Evolutionary conservation across 2,888 invertebrate species (phyloP), one percentile per base, ranked within the genome.

Genomic region (Leucania comma): DNA sequence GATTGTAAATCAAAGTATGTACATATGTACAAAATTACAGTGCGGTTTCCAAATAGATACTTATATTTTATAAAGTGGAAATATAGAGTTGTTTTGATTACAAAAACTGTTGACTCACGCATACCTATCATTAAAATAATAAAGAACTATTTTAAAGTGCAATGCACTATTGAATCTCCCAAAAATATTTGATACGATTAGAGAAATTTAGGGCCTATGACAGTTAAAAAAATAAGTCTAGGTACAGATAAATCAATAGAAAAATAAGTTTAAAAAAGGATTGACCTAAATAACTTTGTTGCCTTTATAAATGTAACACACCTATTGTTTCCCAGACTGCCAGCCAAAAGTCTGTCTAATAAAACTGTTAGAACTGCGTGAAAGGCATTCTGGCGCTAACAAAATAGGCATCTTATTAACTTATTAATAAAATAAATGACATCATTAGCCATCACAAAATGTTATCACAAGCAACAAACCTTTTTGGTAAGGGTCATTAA

Each of bases 381-480:
- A 74, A 74, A 53, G 50, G 59, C 38, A 76, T 71, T 62, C 61
- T 26, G 51, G 58, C 35, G 50, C 29, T 63, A 71, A 76, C 51
- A 72, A 68, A 77, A 77, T 64, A 65, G n/a, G n/a, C 64, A 35
- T 74, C 32, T 59, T 53, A 35, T 64, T 53, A 67, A 35, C 38
- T 56, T 20, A 42, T 42, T 51, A 73, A 59, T 70, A 66, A 20
- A 65, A 65, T 60, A 51, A 64, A 56, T 48, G 29, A 48, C 22
- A 60, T 51, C 32, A 61, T 69, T 58, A 42, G 67, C 56, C 51
- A 26, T 56, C 46, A 26, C 56, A n/a, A 67, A 58, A 76, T 80
- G 78, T 78, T 69, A 78, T 64, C 60, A 70, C 66, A 35, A 42
- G 29, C 35, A 64, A 29, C 29, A n/a, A n/a, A n/a, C n/a, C n/a